These are phyloP conservation scores for Nylanderia fulva DNA, from an alignment of 1,140 invertebrate genomes.

Conservation along the genomic window DNA sequence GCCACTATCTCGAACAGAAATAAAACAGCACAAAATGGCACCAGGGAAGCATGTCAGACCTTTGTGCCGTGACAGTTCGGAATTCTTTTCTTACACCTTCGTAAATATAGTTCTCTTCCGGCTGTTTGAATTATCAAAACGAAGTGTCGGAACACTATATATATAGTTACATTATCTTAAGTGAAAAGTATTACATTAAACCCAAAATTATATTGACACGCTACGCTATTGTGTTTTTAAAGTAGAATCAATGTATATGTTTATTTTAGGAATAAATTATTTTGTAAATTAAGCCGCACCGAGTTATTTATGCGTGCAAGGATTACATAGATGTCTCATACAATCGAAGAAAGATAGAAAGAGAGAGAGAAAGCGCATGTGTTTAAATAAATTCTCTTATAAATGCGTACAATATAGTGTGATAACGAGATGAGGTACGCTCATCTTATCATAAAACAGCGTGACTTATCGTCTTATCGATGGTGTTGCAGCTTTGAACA, in stretches of 20 bases:
- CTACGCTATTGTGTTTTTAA: not conserved
- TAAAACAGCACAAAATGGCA: conserved; percentile 70
- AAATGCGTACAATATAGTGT: not conserved
- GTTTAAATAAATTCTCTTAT: conserved; percentile 23
- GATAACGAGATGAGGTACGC: conserved; percentile 8
- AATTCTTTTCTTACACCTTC: conserved; percentile 68
- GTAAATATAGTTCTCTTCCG: conserved; percentile 72
- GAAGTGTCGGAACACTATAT: not conserved
- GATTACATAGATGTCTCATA: not conserved
- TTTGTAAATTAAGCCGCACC: not conserved
- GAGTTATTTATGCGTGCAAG: not conserved
- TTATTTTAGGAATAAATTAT: not conserved
- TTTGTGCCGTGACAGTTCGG: conserved; percentile 68
- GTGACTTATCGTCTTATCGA: conserved; percentile 49
- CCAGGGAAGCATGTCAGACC: conserved; percentile 62
- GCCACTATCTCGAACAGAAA: conserved; percentile 63
- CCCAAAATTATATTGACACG: not conserved
- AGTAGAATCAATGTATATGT: not conserved
- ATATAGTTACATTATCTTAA: not conserved
- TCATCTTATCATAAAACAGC: conserved; percentile 20
- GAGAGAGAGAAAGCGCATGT: not conserved
- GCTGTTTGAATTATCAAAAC: conserved; percentile 57
- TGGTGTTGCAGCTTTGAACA: conserved; percentile 11
- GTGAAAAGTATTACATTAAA: not conserved
- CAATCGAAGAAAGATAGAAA: not conserved